Evolutionary conservation across 2,888 invertebrate genomes (phyloP).

Genomic region (Andrena trimmerana): DNA sequence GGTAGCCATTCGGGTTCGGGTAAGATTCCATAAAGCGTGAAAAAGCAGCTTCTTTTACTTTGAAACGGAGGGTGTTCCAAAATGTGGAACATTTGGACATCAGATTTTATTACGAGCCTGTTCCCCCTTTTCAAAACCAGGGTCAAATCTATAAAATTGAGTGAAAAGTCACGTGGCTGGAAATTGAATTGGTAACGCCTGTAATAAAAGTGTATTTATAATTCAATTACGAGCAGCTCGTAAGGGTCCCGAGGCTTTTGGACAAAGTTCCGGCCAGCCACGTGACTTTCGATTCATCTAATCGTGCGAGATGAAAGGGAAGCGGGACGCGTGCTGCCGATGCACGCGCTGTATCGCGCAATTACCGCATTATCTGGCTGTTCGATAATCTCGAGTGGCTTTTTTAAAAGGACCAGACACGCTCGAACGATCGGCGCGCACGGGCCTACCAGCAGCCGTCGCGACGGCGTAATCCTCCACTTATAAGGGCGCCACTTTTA

Average conservation of each 20-base stretch:
- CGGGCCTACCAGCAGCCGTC: conserved; percentile 58
- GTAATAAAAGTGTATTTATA: no score
- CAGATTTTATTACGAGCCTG: no score
- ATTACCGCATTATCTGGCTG: conserved; percentile 43
- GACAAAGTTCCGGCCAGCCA: neutral
- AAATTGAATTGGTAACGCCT: no score
- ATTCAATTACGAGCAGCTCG: no score
- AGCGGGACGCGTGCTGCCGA: conserved; percentile 62
- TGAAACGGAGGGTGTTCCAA: no score
- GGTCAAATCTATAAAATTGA: no score
- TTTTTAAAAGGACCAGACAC: conserved; percentile 62
- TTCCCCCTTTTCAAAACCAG: no score
- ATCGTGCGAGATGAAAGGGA: conserved; percentile 48
- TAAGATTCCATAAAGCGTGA: neutral
- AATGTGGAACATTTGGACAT: no score
- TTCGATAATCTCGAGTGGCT: conserved; percentile 62
- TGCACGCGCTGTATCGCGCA: conserved; percentile 44
- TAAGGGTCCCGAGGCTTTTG: neutral
- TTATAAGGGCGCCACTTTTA: conserved; percentile 57
- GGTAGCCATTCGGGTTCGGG: no score
- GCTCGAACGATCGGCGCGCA: conserved; percentile 47
- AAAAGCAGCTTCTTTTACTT: no score
- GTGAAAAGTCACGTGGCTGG: no score
- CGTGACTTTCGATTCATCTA: conserved; percentile 38
- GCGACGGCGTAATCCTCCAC: conserved; percentile 61